Percentiles rank a stretch among this genome's conserved stretches.
Evolutionary conservation across 1,140 invertebrate species (phyloP).

Genomic region (Sipha flava): DNA sequence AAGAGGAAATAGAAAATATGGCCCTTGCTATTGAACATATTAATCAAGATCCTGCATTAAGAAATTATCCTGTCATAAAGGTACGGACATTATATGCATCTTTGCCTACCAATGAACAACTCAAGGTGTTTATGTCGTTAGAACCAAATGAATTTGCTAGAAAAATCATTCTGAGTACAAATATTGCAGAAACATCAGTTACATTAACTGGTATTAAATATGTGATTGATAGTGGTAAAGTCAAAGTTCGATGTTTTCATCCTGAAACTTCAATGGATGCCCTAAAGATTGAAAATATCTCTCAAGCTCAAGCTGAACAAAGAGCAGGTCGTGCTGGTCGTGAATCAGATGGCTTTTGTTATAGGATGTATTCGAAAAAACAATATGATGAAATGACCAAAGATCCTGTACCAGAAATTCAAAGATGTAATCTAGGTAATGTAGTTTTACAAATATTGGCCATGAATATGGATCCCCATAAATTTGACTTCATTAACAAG

Average conservation of each 20-base stretch:
- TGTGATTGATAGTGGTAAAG: constrained; percentile 90
- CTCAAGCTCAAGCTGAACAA: constrained; percentile 88
- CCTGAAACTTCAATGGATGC: constrained; percentile 74
- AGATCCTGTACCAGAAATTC: constrained; percentile 78
- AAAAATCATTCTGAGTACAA: constrained; percentile 93
- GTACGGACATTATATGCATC: constrained; percentile 68
- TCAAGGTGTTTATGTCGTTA: constrained; percentile 65
- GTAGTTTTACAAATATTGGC: constrained; percentile 75
- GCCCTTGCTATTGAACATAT: constrained; percentile 54
- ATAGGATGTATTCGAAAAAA: constrained; percentile 64
- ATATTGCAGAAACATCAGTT: constrained; percentile 94
- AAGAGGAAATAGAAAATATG: constrained; percentile 94
- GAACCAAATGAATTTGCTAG: constrained; percentile 52
- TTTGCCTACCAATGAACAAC: constrained; percentile 63
- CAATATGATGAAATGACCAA: constrained; percentile 62
- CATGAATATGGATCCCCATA: constrained; percentile 67
- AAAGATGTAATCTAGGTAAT: constrained; percentile 64
- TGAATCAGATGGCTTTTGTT: constrained; percentile 72
- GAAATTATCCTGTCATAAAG: constrained; percentile 34
- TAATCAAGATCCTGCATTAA: constrained; percentile 39
- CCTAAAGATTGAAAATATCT: constrained; percentile 71
- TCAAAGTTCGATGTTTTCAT: constrained; percentile 75
- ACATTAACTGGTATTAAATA: constrained; percentile 90
- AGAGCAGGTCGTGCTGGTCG: constrained; percentile 82
- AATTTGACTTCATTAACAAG: constrained; percentile 87